These are phyloP conservation scores for Macrophya alboannulata DNA, from an alignment of 2,888 invertebrate species.

Conservation along the genomic window DNA sequence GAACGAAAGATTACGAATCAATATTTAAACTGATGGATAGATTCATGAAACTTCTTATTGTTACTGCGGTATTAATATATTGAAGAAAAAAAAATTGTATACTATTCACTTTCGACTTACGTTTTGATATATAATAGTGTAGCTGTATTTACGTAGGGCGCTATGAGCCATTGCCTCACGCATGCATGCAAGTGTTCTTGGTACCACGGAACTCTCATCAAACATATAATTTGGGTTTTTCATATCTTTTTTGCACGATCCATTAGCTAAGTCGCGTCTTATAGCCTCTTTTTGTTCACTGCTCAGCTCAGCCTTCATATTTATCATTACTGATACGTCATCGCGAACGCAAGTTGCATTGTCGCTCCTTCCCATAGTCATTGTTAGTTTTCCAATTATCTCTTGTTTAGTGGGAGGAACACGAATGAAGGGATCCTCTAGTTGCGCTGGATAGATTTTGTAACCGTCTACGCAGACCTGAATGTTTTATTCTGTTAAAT, in stretches of 20 bases:
- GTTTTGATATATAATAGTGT: slow-evolving; percentile 71
- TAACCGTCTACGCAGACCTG: slow-evolving; percentile 77
- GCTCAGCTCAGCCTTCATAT: slow-evolving; percentile 72
- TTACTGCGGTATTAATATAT: not conserved
- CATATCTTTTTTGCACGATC: slow-evolving; percentile 66
- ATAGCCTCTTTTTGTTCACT: slow-evolving; percentile 74
- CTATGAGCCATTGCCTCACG: slow-evolving; percentile 67
- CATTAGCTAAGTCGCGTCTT: slow-evolving; percentile 64
- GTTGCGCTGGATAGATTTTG: slow-evolving; percentile 67
- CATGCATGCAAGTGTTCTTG: slow-evolving; percentile 69
- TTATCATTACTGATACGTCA: slow-evolving; percentile 72
- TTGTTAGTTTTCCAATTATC: slow-evolving; percentile 70
- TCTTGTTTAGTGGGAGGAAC: slow-evolving; percentile 66
- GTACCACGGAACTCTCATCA: slow-evolving; percentile 67
- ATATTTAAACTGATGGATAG: not conserved
- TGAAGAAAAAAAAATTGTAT: not conserved
- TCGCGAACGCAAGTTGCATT: slow-evolving; percentile 74
- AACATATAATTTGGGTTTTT: slow-evolving; percentile 66
- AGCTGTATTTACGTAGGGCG: slow-evolving; percentile 75
- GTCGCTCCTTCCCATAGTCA: slow-evolving; percentile 72
- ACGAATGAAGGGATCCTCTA: slow-evolving; percentile 62
- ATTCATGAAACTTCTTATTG: not conserved
- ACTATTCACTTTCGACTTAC: slow-evolving; percentile 61
- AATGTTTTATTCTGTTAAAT: not conserved
- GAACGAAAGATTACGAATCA: not conserved